Evolutionary conservation across 2,113 vertebrate genomes (phyloP), one percentile per base, ranked within the genome.

Genomic region (Muntiacus reevesi): DNA sequence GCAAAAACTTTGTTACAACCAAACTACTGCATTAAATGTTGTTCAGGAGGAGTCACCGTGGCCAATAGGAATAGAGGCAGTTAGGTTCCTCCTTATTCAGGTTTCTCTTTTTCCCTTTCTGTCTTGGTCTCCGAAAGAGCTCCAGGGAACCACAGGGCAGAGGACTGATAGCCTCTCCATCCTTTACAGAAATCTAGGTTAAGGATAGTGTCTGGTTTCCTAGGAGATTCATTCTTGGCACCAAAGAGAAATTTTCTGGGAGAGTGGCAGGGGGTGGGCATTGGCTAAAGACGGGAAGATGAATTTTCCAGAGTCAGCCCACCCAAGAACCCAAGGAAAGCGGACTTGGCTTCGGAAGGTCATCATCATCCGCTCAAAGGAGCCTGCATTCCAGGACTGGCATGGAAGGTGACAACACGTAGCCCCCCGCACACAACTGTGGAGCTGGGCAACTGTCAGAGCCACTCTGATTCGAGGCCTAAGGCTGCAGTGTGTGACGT

Each of bases 291-390:
- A 67, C 50, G 33, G 36, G n/a, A 81, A 55, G 50, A 57, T 59
- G 47, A 55, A 40, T 28, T 95, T 40, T 83, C 36, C 60, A 86
- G 55, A 78, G 93, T 82, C 2, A 81, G 45, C 57, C 90, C 43
- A 67, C 33, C 54, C 54, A 71, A 55, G n/a, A 90, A 33, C 12
- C n/a, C 28, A 85, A 52, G 55, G 45, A 47, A 28, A 59, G 40
- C 7, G 19, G 81, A 71, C 33, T 64, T 78, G 60, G 81, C 43
- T 86, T 43, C 10, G 6, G 3, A 60, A 6, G 85, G 16, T n/a
- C 67, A 67, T 28, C 13, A 43, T 6, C 5, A 1, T 23, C 7
- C 1, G 17, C 79, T 33, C 6, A 4, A 50, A 62, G 47, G 33
- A 74, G 64, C 52, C 84, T 28, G 43, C 40, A 14, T 7, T 30